These are phyloP conservation scores for Rhagoletis pomonella DNA, from an alignment of 1,140 invertebrate genomes.

Conservation along the genomic window DNA sequence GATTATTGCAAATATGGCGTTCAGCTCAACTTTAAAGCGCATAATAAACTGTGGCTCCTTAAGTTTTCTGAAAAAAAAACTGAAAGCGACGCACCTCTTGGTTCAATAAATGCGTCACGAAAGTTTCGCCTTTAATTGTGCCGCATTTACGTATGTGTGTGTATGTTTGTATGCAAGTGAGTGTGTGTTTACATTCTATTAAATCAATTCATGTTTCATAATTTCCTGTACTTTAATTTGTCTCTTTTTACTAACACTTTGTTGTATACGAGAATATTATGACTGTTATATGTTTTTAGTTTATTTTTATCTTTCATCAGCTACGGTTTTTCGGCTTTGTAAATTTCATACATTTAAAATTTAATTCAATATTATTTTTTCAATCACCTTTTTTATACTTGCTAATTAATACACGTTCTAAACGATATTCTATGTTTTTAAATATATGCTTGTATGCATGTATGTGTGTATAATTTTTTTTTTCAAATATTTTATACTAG, in stretches of 20 bases:
- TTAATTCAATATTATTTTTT: constrained; percentile 32
- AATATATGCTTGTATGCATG: constrained; percentile 64
- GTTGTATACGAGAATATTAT: neutral
- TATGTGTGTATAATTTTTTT: constrained; percentile 61
- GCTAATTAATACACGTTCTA: constrained; percentile 56
- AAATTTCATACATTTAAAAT: constrained; percentile 36
- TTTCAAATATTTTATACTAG: constrained; percentile 61
- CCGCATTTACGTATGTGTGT: neutral
- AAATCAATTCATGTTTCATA: constrained; percentile 25
- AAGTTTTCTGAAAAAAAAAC: neutral
- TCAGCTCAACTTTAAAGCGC: neutral
- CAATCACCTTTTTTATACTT: constrained; percentile 39
- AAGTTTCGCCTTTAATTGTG: neutral
- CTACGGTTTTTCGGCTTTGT: neutral
- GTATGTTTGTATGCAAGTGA: neutral
- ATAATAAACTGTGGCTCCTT: neutral
- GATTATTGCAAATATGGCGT: no score
- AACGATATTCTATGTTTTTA: constrained; percentile 55
- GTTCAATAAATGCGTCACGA: neutral
- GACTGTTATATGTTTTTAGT: neutral
- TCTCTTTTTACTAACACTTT: constrained; percentile 22
- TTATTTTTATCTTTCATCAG: neutral
- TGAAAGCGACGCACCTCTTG: neutral
- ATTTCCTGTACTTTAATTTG: constrained; percentile 39
- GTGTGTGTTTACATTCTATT: constrained; percentile 14